Percentiles rank a stretch among this genome's conserved stretches.
Evolutionary conservation across 1,140 invertebrate species (phyloP).

Genomic region (Conus betulinus): DNA sequence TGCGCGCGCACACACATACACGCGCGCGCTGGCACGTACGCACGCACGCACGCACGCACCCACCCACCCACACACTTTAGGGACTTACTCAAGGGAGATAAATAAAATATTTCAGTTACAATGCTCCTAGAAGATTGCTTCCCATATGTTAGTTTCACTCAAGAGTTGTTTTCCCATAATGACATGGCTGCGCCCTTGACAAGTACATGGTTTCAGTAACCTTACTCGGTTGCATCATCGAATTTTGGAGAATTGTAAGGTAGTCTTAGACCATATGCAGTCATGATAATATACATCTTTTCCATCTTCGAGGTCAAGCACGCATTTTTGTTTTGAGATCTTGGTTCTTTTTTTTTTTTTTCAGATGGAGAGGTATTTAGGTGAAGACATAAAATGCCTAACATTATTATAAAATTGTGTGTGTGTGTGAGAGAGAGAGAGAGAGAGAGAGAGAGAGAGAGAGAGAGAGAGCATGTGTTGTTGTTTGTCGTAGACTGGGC

Average conservation of each 20-base stretch:
- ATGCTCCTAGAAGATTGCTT: not conserved
- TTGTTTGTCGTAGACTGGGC: too few relatives aligned
- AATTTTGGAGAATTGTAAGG: too few relatives aligned
- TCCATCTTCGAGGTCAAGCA: too few relatives aligned
- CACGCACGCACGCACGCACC: not conserved
- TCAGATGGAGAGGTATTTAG: not conserved
- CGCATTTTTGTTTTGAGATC: not conserved
- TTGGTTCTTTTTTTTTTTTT: not conserved
- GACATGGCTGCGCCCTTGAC: constrained; percentile 1
- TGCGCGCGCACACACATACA: not conserved
- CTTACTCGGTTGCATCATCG: too few relatives aligned
- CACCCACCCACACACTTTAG: not conserved
- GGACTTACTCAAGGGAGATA: not conserved
- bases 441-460: too few relatives aligned
- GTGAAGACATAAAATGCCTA: too few relatives aligned
- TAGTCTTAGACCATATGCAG: too few relatives aligned
- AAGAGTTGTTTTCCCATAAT: not conserved
- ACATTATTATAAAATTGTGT: too few relatives aligned
- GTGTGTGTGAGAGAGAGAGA: too few relatives aligned
- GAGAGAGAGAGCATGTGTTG: too few relatives aligned
- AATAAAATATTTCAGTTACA: not conserved
- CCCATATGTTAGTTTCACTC: not conserved
- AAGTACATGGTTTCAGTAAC: not conserved
- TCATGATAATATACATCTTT: too few relatives aligned
- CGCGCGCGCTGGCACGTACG: not conserved